Percentiles rank a stretch among this genome's conserved stretches.
phyloP scores from a whole-genome alignment of 64 coral and sea anemone species.

The Trachythela sp. region DNA sequence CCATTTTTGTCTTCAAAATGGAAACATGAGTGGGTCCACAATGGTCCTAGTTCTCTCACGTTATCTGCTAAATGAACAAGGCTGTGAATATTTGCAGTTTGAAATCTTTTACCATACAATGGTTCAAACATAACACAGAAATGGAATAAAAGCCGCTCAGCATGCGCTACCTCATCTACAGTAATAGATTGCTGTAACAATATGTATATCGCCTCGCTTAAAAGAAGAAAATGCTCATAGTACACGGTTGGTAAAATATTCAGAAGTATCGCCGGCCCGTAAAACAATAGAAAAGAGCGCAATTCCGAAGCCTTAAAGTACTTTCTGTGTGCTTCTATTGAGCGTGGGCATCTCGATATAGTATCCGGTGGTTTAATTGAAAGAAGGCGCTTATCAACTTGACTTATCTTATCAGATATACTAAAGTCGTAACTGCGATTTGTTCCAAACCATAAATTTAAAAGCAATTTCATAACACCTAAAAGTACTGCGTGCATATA shows the following conservation, averaged over 20 bases:
- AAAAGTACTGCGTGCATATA: constrained; percentile 58
- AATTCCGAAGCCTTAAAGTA: constrained; percentile 51
- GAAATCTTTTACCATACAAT: not conserved
- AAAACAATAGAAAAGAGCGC: constrained; percentile 48
- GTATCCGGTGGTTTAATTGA: constrained; percentile 30
- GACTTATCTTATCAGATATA: constrained; percentile 28
- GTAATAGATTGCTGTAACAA: constrained; percentile 29
- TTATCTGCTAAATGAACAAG: not conserved
- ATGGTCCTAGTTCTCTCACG: not conserved
- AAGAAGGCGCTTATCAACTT: constrained; percentile 33
- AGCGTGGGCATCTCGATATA: constrained; percentile 36
- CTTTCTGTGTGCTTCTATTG: constrained; percentile 21
- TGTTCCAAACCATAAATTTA: constrained; percentile 45
- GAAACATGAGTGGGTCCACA: not conserved
- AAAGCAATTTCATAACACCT: constrained; percentile 43
- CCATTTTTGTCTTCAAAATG: constrained; percentile 7
- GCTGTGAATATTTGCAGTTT: not conserved
- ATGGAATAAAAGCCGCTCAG: not conserved
- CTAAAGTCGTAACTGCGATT: not conserved
- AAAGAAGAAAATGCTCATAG: constrained; percentile 46
- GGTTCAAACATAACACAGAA: not conserved
- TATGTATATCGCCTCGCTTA: constrained; percentile 36
- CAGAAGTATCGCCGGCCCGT: constrained; percentile 31
- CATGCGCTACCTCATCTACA: not conserved
- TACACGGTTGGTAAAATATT: constrained; percentile 46